Evolutionary conservation across 30 jellyfish, hydroid and myxozoan genomes (phyloP).

Genomic region (Pelagia noctiluca): DNA sequence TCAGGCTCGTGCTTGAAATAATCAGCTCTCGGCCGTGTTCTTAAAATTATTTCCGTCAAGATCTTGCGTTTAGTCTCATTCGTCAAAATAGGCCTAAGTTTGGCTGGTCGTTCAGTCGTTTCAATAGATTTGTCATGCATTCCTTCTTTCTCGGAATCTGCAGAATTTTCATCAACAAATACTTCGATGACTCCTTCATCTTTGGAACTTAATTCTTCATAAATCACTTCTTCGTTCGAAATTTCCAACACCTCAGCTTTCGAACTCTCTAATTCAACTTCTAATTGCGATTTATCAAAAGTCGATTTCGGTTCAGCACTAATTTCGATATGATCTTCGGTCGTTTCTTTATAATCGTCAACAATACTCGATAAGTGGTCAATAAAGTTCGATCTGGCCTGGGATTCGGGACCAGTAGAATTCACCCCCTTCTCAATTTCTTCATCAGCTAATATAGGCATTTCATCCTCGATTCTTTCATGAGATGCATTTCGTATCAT

Average conservation of each 20-base stretch:
- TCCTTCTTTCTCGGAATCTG: not conserved
- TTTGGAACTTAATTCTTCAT: not conserved
- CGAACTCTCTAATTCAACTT: constrained; percentile 10
- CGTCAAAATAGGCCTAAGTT: not conserved
- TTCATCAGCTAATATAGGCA: not conserved
- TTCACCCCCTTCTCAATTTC: not conserved
- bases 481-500: not conserved
- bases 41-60: constrained; percentile 53
- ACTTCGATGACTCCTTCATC: constrained; percentile 63
- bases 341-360: not conserved
- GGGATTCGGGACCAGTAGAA: not conserved
- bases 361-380: constrained; percentile 3
- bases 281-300: no score
- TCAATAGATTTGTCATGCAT: not conserved
- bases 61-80: constrained; percentile 26
- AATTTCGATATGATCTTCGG: constrained; percentile 55
- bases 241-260: constrained; percentile 33
- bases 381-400: not conserved
- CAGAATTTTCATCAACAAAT: constrained; percentile 43
- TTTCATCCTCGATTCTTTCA: not conserved
- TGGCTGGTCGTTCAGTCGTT: not conserved
- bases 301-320: constrained; percentile 48
- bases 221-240: not conserved
- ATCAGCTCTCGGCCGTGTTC: constrained; percentile 58
- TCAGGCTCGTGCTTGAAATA: constrained; percentile 66